Conservation (phyloP, 2,888 invertebrate species). For the Empis stercorea region DNA sequence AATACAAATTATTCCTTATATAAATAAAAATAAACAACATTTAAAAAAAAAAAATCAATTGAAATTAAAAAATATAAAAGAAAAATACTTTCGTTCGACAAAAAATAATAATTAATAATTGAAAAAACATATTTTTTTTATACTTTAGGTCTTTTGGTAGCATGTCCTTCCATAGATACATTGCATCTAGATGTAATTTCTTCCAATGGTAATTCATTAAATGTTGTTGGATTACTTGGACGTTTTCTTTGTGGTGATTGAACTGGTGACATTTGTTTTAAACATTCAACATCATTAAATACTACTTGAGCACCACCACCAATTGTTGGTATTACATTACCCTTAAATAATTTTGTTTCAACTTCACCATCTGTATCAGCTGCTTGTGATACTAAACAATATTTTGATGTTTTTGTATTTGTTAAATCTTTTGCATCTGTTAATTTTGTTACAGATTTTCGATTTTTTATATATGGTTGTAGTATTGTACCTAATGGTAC, state of each 20-base stretch:
- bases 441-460: constrained; percentile 72
- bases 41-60: no score
- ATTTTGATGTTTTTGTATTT: constrained; percentile 62
- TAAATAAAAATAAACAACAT: no score
- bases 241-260: constrained; percentile 36
- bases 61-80: no score
- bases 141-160: constrained; percentile 31
- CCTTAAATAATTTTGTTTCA: constrained; percentile 88
- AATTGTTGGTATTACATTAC: constrained; percentile 83
- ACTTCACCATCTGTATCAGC: constrained; percentile 85
- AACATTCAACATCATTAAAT: constrained; percentile 85
- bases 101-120: neutral
- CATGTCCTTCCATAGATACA: constrained; percentile 35
- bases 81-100: no score
- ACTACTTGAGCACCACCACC: constrained; percentile 93
- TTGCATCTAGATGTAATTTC: constrained; percentile 33
- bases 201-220: constrained; percentile 9
- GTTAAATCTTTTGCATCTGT: constrained; percentile 66
- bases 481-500: constrained; percentile 80
- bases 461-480: constrained; percentile 70
- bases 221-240: constrained; percentile 22
- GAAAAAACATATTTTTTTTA: no score
- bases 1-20: no score
- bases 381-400: constrained; percentile 85
- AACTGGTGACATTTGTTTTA: constrained; percentile 69